A percentile compares a stretch with the other conserved stretches of the same genome.
Evolutionary conservation across 2,888 invertebrate species (phyloP).

Genomic region (Agonopterix arenella): DNA sequence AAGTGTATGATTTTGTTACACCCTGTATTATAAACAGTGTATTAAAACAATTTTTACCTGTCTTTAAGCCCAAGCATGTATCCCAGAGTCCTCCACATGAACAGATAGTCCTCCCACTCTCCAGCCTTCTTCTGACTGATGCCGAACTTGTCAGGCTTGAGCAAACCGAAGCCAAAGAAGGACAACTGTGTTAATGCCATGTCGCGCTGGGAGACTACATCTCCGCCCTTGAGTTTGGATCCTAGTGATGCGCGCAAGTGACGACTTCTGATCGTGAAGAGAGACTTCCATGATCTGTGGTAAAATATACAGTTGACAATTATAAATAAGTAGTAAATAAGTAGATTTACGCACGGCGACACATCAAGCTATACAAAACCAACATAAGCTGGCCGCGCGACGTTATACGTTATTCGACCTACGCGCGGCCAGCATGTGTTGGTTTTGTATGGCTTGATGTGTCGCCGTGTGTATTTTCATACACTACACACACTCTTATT

Average conservation of each 20-base stretch:
- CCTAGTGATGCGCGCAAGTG: conserved; percentile 80
- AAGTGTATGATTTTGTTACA: too few species aligned
- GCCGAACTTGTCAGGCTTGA: conserved; percentile 68
- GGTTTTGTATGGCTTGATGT: too few species aligned
- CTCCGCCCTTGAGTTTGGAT: conserved; percentile 56
- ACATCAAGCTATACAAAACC: too few species aligned
- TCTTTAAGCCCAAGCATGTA: conserved; percentile 90
- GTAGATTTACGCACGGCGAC: too few species aligned
- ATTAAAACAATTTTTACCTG: conserved; percentile 56
- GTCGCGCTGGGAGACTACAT: conserved; percentile 86
- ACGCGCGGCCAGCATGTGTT: too few species aligned
- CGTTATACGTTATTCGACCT: too few species aligned
- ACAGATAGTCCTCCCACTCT: conserved; percentile 85
- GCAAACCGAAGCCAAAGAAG: conserved; percentile 85
- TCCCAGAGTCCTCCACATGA: conserved; percentile 91
- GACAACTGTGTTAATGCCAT: conserved; percentile 92
- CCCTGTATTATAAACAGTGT: too few species aligned
- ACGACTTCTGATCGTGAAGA: conserved; percentile 79
- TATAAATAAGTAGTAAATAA: too few species aligned
- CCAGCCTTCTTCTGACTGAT: conserved; percentile 57
- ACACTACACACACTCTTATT: too few species aligned
- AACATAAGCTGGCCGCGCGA: too few species aligned
- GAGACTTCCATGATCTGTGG: conserved; percentile 81
- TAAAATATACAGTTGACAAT: too few species aligned
- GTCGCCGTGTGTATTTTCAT: too few species aligned